Percentiles rank a stretch among this genome's conserved stretches.
These are phyloP conservation scores for Jacana jacana DNA, from an alignment of 2,113 vertebrate genomes.

Conservation along the genomic window DNA sequence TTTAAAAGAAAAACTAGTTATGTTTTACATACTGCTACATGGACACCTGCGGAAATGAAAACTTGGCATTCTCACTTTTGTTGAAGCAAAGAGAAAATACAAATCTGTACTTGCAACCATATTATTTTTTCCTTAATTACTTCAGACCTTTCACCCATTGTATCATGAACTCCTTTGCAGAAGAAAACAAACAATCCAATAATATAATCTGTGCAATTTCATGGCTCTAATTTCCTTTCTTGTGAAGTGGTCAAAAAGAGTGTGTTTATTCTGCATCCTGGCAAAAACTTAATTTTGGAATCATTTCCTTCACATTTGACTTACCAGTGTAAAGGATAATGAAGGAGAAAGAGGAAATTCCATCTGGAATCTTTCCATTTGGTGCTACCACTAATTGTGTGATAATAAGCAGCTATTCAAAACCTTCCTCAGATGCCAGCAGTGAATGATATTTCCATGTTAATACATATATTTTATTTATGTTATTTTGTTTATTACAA, in stretches of 20 bases:
- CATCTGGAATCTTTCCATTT: neutral
- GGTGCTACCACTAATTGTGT: neutral
- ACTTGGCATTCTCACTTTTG: neutral
- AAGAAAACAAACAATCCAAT: neutral
- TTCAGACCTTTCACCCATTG: conserved; percentile 15
- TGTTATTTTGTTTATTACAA: neutral
- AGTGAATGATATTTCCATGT: neutral
- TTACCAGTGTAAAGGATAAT: neutral
- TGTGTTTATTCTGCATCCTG: neutral
- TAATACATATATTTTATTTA: neutral
- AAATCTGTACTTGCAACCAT: neutral
- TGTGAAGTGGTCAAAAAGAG: neutral
- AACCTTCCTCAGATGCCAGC: neutral
- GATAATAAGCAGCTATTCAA: neutral
- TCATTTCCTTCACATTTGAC: neutral
- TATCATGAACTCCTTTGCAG: neutral
- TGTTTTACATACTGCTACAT: neutral
- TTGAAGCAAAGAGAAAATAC: neutral
- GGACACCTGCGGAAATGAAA: neutral
- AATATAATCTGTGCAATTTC: neutral
- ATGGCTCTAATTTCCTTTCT: conserved; percentile 7
- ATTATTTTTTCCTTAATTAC: neutral
- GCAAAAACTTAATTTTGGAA: neutral
- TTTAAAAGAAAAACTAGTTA: neutral
- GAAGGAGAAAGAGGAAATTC: neutral